A percentile compares a stretch with the other conserved stretches of the same genome.
Evolutionary conservation across 2,113 vertebrate genomes (phyloP).

Genomic region (Sigmodon hispidus): DNA sequence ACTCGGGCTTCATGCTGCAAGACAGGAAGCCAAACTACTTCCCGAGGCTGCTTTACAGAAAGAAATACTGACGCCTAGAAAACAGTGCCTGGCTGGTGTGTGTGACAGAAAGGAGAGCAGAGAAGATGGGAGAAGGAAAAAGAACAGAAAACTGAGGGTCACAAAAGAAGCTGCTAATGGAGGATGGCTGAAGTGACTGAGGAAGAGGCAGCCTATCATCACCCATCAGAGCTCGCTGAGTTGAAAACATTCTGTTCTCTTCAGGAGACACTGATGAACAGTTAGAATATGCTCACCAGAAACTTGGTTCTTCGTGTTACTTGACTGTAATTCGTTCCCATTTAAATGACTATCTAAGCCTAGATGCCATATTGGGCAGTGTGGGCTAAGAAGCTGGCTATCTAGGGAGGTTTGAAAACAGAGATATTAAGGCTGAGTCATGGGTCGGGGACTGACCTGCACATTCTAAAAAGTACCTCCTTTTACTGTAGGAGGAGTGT

Average conservation of each 20-base stretch:
- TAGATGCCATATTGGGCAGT: neutral
- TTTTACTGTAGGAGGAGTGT: rapidly evolving
- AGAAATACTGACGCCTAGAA: neutral
- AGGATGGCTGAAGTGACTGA: neutral
- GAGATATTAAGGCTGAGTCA: neutral
- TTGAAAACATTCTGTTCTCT: neutral
- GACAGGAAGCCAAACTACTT: neutral
- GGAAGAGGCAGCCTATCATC: too few relatives aligned
- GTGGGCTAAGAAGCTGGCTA: neutral
- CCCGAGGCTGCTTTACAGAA: neutral
- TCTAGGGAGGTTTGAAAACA: neutral
- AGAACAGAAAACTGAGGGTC: neutral
- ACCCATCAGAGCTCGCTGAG: neutral
- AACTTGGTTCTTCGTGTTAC: neutral
- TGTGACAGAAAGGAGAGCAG: neutral
- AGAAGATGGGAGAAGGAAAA: neutral
- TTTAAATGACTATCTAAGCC: neutral
- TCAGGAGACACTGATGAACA: neutral
- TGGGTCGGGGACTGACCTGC: neutral
- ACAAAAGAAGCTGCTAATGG: neutral
- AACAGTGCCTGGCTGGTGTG: neutral
- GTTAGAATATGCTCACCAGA: neutral
- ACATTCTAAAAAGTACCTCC: neutral
- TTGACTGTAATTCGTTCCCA: neutral
- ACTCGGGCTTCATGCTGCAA: too few relatives aligned